Evolutionary conservation across 1,140 invertebrate genomes (phyloP).

Genomic region (Magallana ariakensis): DNA sequence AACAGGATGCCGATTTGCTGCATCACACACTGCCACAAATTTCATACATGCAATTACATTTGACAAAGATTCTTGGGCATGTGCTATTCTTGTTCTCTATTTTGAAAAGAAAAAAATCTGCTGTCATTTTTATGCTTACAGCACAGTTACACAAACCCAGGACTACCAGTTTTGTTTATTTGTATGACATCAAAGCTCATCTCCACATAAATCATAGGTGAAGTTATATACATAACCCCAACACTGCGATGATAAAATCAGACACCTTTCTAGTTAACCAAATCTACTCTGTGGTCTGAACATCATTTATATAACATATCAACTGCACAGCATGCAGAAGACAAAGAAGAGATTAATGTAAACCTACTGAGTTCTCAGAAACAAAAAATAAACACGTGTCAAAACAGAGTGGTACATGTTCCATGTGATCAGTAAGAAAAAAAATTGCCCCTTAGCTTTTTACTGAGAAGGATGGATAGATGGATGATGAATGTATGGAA

Average conservation of each 20-base stretch:
- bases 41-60: neutral
- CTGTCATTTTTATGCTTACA: neutral
- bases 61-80: neutral
- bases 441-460: too few species aligned
- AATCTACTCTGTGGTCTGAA: neutral
- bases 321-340: too few species aligned
- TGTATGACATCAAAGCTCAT: neutral
- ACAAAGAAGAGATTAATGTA: too few species aligned
- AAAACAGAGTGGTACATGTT: too few species aligned
- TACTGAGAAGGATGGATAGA: too few species aligned
- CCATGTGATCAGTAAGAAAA: too few species aligned
- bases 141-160: too few species aligned
- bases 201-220: neutral
- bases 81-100: neutral
- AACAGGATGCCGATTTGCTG: neutral
- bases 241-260: constrained; percentile 24
- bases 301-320: too few species aligned
- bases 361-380: too few species aligned
- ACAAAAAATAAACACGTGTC: too few species aligned
- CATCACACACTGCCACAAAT: neutral
- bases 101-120: neutral
- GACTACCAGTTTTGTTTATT: too few species aligned
- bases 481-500: too few species aligned
- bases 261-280: neutral
- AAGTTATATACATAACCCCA: neutral